Evolutionary conservation across 2,113 vertebrate species (phyloP).

Genomic region (Sinocyclocheilus maitianheensis): DNA sequence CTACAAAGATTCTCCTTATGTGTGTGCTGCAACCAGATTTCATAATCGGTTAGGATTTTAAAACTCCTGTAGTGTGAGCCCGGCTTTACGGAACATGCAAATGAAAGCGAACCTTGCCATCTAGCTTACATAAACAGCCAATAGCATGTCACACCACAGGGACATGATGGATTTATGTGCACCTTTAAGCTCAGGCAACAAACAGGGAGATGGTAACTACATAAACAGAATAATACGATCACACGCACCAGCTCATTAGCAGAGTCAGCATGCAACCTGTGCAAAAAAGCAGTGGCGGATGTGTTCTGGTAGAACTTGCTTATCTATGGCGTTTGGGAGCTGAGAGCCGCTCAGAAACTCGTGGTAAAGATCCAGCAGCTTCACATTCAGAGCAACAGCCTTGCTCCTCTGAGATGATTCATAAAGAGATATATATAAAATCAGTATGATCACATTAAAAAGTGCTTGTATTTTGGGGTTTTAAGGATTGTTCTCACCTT

Average conservation of each 20-base stretch:
- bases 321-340: conserved; percentile 85
- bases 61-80: too few relatives aligned
- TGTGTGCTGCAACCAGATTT: too few relatives aligned
- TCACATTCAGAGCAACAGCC: conserved; percentile 87
- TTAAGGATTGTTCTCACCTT: conserved; percentile 69
- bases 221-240: background rate
- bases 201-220: background rate
- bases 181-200: background rate
- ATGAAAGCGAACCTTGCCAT: background rate
- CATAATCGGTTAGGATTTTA: too few relatives aligned
- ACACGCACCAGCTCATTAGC: conserved; percentile 85
- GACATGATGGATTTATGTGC: background rate
- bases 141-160: background rate
- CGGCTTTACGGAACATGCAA: background rate
- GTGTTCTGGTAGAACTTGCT: conserved; percentile 81
- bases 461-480: background rate
- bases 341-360: conserved; percentile 85
- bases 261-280: conserved; percentile 84
- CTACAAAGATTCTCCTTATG: too few relatives aligned
- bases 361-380: conserved; percentile 87
- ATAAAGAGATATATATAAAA: background rate
- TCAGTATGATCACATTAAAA: background rate
- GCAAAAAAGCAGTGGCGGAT: conserved; percentile 79
- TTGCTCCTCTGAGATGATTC: conserved; percentile 78
- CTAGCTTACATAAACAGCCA: background rate